Evolutionary conservation across 1,140 invertebrate genomes (phyloP).

Genomic region (Aphelenchoides fujianensis): DNA sequence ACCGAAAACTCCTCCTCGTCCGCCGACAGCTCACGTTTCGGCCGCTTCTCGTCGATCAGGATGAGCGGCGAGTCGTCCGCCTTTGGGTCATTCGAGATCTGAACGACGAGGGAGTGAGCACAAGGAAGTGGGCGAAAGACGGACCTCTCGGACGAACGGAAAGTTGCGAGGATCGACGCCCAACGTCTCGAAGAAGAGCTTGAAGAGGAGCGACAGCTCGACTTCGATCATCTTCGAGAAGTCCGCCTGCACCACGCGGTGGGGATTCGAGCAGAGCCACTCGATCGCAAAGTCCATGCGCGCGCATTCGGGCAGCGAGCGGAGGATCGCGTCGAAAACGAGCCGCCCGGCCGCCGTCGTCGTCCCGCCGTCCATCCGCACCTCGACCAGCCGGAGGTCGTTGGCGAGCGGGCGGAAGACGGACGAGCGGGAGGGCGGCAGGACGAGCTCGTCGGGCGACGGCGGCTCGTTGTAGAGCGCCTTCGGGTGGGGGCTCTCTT

Average conservation of each 20-base stretch:
- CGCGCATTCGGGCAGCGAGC: not conserved
- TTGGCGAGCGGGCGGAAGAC: not conserved
- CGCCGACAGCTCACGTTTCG: not conserved
- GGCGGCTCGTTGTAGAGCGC: not conserved
- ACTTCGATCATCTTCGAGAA: not conserved
- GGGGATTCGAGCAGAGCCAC: not conserved
- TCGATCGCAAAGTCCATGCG: not conserved
- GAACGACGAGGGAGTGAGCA: not conserved
- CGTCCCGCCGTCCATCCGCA: not conserved
- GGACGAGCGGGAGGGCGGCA: not conserved
- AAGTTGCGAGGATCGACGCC: conserved; percentile 4
- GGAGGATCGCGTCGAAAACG: not conserved
- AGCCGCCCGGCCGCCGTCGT: not conserved
- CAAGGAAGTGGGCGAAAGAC: not conserved
- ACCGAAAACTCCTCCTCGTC: not conserved
- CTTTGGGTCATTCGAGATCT: not conserved
- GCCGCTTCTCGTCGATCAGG: not conserved
- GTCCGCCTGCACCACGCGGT: not conserved
- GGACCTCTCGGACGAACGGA: not conserved
- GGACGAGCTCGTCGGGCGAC: not conserved
- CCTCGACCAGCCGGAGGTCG: not conserved
- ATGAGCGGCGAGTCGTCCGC: not conserved
- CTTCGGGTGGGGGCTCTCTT: not conserved
- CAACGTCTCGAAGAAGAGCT: conserved; percentile 1
- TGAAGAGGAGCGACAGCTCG: not conserved